These are phyloP conservation scores for Montifringilla adamsi DNA, from an alignment of 2,113 vertebrate genomes.

Conservation along the genomic window DNA sequence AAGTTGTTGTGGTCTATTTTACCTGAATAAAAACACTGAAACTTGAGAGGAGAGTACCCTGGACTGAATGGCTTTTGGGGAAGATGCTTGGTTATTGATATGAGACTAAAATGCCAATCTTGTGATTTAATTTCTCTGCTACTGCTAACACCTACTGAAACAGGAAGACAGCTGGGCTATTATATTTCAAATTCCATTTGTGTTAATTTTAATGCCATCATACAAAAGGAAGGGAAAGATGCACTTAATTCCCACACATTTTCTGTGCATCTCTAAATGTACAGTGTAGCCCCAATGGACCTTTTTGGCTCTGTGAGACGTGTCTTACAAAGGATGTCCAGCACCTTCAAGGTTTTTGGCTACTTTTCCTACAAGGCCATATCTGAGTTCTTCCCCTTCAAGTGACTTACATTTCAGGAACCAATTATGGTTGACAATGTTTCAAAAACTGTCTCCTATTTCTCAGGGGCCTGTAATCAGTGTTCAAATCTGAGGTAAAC, in stretches of 20 bases:
- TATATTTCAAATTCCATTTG: not conserved
- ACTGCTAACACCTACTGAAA: not conserved
- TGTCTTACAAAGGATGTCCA: not conserved
- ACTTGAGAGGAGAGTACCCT: not conserved
- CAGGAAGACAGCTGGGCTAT: not conserved
- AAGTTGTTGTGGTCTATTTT: not conserved
- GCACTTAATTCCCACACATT: not conserved
- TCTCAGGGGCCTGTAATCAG: not conserved
- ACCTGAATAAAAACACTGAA: not conserved
- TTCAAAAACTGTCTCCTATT: conserved; percentile 22
- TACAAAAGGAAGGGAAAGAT: not conserved
- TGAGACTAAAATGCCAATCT: not conserved
- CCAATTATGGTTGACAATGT: not conserved
- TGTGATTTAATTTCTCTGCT: not conserved
- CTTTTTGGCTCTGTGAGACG: not conserved
- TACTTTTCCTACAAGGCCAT: not conserved
- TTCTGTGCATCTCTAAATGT: not conserved
- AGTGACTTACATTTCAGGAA: not conserved
- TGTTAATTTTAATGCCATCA: not conserved
- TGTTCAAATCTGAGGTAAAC: conserved; percentile 32
- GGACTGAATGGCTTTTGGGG: not conserved
- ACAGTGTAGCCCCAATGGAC: not conserved
- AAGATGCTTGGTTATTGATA: not conserved
- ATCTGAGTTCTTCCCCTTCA: not conserved
- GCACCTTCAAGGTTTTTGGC: not conserved